phyloP scores from a whole-genome alignment of 2,797 vertebrate genomes.

The Dermochelys coriacea region DNA sequence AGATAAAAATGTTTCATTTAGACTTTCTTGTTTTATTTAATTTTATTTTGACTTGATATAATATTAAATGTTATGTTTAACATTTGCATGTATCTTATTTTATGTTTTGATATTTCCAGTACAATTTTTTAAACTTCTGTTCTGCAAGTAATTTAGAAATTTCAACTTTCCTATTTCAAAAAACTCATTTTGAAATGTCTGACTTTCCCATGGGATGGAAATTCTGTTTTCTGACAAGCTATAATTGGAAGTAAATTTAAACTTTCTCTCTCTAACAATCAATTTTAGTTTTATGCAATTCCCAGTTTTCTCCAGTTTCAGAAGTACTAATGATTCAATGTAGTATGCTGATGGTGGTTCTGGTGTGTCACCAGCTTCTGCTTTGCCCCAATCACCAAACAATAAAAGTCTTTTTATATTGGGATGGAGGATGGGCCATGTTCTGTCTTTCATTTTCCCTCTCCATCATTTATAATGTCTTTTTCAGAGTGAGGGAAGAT shows the following conservation, averaged over 20 bases:
- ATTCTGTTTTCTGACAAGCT: neutral
- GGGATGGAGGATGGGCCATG: neutral
- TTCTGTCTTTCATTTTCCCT: neutral
- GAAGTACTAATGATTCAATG: slow-evolving; percentile 57
- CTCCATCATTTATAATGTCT: neutral
- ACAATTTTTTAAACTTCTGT: neutral
- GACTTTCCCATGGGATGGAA: neutral
- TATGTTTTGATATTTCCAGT: neutral
- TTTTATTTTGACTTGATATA: neutral
- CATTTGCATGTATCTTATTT: neutral
- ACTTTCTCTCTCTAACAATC: slow-evolving; percentile 5
- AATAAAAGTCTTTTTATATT: neutral
- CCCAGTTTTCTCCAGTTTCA: slow-evolving; percentile 52
- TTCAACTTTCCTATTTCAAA: neutral
- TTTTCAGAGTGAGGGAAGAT: neutral
- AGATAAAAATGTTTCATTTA: neutral
- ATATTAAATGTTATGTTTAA: neutral
- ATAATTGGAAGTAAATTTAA: neutral
- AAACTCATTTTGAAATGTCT: neutral
- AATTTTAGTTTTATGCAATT: slow-evolving; percentile 61
- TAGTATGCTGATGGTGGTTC: fast-evolving
- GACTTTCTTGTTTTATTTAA: neutral
- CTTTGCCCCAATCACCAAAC: neutral
- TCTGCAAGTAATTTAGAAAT: no score
- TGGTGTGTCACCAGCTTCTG: neutral